Conservation (phyloP, 2,888 invertebrate genomes). For the Dorcus hopei region DNA sequence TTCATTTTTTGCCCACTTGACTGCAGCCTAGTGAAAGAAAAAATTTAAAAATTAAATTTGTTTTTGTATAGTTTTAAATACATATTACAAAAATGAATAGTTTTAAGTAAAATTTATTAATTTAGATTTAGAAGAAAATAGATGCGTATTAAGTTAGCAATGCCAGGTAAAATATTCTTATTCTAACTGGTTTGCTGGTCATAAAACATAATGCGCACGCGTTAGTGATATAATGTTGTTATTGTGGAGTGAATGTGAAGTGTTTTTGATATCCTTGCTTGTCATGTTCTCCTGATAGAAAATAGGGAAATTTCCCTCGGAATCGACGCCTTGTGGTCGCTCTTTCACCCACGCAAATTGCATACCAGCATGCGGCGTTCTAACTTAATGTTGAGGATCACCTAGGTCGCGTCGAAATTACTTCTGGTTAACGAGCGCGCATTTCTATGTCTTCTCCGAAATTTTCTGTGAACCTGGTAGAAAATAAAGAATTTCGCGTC, state of each 20-base stretch:
- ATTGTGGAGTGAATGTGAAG: not conserved
- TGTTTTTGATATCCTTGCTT: not conserved
- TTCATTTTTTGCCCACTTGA: no score
- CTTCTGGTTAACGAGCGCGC: not conserved
- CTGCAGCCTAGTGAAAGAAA: no score
- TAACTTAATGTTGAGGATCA: not conserved
- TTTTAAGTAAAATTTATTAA: conserved; percentile 10
- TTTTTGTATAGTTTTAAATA: no score
- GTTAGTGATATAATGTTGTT: no score
- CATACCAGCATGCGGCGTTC: not conserved
- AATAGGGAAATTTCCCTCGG: conserved; percentile 38
- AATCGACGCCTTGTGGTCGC: conserved; percentile 27
- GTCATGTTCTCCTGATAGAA: conserved; percentile 28
- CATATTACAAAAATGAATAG: not conserved
- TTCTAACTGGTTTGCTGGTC: no score
- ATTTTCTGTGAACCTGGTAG: not conserved
- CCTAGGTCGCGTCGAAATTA: not conserved
- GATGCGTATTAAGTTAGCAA: no score
- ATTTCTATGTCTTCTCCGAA: conserved; percentile 4
- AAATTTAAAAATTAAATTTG: no score
- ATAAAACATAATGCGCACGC: no score
- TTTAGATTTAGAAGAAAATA: no score
- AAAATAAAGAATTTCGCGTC: conserved; percentile 29
- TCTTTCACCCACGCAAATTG: conserved; percentile 10
- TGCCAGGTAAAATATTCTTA: no score